Base-by-base conservation (phyloP, 1,140 invertebrate genomes). In the Zelostemma sp. region DNA sequence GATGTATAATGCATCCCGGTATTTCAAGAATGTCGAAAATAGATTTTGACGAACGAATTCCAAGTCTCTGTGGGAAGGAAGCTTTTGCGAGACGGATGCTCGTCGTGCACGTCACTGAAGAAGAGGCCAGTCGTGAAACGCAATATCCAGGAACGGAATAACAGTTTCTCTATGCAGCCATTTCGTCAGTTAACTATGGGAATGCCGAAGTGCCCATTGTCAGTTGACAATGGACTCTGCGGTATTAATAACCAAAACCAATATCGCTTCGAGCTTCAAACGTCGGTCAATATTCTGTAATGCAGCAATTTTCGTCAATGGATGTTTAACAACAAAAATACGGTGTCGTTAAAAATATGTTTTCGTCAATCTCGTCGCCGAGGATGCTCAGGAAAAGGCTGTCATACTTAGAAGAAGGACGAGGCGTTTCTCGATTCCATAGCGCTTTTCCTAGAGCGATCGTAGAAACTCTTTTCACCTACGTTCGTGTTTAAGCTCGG, bases 161-260 rank as follows among this genome's bases (percentile, higher is more conserved):
- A 53, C 58, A 46, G 45, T 41, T 45, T 51, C 47, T 41, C 31
- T 40, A 49, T 43, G n/a, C 41, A 57, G 45, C 53, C 71, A 75
- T 78, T 76, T 62, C 71, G 61, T 35, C 41, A n/a, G n/a, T n/a
- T n/a, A n/a, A n/a, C n/a, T n/a, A n/a, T n/a, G n/a, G n/a, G n/a
- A n/a, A n/a, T n/a, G n/a, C n/a, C n/a, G n/a, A n/a, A n/a, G n/a
- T n/a, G 47, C 54, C 50, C 56, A 76, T 77, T 76, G 77, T 77
- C 43, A 68, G 35, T 43, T 54, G 57, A 72, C 69, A 76, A 76
- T 68, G 49, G 61, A 49, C 64, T 57, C 56, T 61, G 66, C 59
- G 63, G 66, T 74, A 77, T 72, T 73, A 75, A 72, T 73, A 72
- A 72, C 71, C 68, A 72, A 76, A 76, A 78, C 76, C 76, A 78